A percentile compares a stretch with the other conserved stretches of the same genome.
phyloP scores from a whole-genome alignment of 2,113 vertebrate genomes.

The Sminthopsis crassicaudata region DNA sequence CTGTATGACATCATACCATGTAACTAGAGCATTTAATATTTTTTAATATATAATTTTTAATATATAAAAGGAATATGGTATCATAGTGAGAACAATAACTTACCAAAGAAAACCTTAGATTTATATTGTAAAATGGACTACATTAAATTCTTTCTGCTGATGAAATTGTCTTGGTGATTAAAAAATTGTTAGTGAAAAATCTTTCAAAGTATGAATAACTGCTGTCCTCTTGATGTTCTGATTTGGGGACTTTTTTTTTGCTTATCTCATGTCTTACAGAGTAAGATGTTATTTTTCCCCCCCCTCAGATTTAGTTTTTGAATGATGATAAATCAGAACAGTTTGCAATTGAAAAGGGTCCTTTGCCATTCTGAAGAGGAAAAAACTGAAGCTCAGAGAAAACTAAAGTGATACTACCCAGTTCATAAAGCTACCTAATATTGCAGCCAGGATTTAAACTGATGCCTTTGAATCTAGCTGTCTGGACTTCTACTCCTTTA shows the following conservation, averaged over 20 bases:
- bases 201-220: background rate
- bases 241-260: background rate
- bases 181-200: constrained; percentile 8
- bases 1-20: background rate
- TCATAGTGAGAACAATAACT: background rate
- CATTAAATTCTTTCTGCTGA: constrained; percentile 6
- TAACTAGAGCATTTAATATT: background rate
- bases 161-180: constrained; percentile 18
- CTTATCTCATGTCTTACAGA: background rate
- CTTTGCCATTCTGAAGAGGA: background rate
- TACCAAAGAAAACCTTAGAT: background rate
- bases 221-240: background rate
- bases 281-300: background rate
- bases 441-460: background rate
- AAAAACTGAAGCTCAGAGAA: background rate
- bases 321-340: background rate
- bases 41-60: no score
- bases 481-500: background rate
- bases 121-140: background rate
- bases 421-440: background rate
- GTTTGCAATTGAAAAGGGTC: background rate
- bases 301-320: constrained; percentile 6
- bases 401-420: background rate
- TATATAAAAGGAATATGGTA: background rate
- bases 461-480: background rate